Evolutionary conservation across 2,888 invertebrate species (phyloP), one percentile per base, ranked within the genome.

Genomic region (Himalopsyche japonica): DNA sequence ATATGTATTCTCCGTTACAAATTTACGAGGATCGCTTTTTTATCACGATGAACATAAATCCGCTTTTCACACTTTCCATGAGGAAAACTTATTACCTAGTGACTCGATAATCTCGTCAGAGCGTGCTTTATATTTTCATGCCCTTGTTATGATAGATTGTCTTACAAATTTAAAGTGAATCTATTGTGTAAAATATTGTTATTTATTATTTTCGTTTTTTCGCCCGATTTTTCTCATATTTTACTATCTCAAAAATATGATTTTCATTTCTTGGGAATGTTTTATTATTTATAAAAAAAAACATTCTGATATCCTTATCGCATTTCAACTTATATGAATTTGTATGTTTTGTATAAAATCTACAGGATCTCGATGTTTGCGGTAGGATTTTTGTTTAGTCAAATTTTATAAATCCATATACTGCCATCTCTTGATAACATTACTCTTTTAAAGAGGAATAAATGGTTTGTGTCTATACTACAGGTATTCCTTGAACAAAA

Each of bases 71-170:
- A 43, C 30, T 79, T 48, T 47, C 79, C 47, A 48, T 48, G 27
- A 70, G 27, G 70, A 30, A 79, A 79, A 79, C 20, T 48, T 79
- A 48, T 79, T 79, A 43, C 79, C 48, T 48, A 79, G 47, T 79
- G 79, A 47, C 79, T 79, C 79, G 30, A 79, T 79, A 43, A 79
- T 47, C 79, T 79, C 48, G 47, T 79, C 79, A 79, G 79, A 79
- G 79, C 47, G 37, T 79, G 37, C 77, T 3, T 43, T 43, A 43
- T 43, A 47, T 27, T 43, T 24, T 48, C 27, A 20, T 47, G 37
- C 47, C 79, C 48, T 8, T 18, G 48, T 47, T 47, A 47, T 79
- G 79, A 79, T 79, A 48, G 79, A 79, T 79, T 79, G 79, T 79
- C 79, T 79, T n/a, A 30, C 30, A 79, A 79, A 79, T 47, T 79